Conservation (phyloP, 2,113 vertebrate species). For the Rhea pennata region DNA sequence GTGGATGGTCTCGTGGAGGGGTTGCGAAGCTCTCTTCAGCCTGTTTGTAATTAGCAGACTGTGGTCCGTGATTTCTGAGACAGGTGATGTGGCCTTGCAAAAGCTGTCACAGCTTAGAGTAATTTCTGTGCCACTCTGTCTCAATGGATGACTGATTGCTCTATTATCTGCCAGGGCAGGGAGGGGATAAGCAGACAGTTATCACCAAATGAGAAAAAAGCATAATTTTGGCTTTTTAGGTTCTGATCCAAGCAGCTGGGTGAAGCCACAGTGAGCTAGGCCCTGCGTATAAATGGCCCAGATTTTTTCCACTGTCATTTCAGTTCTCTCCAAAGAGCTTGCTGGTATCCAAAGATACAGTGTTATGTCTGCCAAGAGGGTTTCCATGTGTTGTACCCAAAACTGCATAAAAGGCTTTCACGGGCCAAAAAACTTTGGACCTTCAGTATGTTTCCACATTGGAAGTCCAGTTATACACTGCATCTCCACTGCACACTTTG, state of each 20-base stretch:
- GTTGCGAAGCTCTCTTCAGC: not conserved
- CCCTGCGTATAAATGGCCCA: not conserved
- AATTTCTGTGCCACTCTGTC: not conserved
- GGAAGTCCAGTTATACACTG: not conserved
- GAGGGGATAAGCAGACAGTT: not conserved
- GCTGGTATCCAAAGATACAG: not conserved
- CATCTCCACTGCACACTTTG: not conserved
- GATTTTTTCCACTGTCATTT: not conserved
- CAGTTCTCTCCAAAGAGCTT: not conserved
- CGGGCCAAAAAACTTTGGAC: not conserved
- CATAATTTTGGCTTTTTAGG: not conserved
- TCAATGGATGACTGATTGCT: not conserved
- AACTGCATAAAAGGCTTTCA: not conserved
- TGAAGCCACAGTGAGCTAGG: not conserved
- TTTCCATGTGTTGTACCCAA: not conserved
- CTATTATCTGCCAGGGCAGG: not conserved
- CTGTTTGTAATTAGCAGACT: not conserved
- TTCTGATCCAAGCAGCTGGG: not conserved
- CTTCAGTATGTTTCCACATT: not conserved
- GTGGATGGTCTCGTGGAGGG: not conserved
- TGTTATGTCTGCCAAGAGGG: accelerated
- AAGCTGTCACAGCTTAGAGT: not conserved
- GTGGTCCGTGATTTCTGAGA: not conserved
- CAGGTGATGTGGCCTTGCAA: not conserved
- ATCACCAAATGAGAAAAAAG: no score